Conservation (phyloP, 2,113 vertebrate species). For the Epinephelus cyanopodus region DNA sequence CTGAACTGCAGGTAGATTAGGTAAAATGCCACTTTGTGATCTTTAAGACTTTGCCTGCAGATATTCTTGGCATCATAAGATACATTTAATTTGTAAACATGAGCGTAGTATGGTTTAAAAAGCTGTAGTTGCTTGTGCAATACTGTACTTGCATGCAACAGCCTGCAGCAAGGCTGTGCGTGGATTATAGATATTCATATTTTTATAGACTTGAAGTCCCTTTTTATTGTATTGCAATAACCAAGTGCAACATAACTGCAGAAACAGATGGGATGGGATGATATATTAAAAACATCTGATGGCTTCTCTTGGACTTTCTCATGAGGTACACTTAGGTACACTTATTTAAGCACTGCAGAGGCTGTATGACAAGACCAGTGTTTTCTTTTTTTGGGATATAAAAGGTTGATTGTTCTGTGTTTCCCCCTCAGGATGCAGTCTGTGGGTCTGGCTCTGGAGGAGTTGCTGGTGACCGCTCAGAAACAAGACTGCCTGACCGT, state of each 20-base stretch:
- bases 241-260: not conserved
- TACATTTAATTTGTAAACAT: not conserved
- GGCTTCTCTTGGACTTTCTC: not conserved
- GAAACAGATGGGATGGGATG: not conserved
- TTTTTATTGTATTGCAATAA: not conserved
- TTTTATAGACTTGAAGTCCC: not conserved
- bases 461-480: slow-evolving; percentile 77
- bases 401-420: not conserved
- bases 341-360: not conserved
- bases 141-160: slow-evolving; percentile 38
- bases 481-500: slow-evolving; percentile 77
- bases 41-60: not conserved
- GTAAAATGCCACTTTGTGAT: not conserved
- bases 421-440: slow-evolving; percentile 68
- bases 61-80: not conserved
- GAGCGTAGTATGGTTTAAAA: no score
- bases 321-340: not conserved
- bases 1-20: not conserved
- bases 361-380: not conserved
- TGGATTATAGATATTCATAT: not conserved
- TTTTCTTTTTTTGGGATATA: not conserved
- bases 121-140: not conserved
- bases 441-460: slow-evolving; percentile 73
- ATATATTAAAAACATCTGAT: not conserved
- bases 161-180: not conserved